These are phyloP conservation scores for Eubasilissa regina DNA, from an alignment of 1,140 invertebrate genomes.

Conservation along the genomic window DNA sequence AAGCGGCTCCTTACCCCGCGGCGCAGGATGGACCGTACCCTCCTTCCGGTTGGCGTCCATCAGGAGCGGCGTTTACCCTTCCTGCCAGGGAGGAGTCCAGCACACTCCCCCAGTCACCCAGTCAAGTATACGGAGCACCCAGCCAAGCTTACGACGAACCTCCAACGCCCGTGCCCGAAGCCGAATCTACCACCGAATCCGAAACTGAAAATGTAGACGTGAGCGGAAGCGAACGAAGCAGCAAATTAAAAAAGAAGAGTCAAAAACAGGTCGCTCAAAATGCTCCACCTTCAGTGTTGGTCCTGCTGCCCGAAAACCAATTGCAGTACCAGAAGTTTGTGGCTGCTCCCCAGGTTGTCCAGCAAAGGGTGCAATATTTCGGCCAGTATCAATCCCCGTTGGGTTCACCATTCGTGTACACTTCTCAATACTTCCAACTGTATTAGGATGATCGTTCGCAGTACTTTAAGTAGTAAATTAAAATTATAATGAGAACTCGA, in stretches of 20 bases:
- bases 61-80: slow-evolving; percentile 44
- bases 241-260: slow-evolving; percentile 20
- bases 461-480: neutral
- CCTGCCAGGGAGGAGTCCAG: slow-evolving; percentile 40
- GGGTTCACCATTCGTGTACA: slow-evolving; percentile 35
- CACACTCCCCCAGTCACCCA: no score
- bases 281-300: neutral
- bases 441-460: slow-evolving; percentile 21
- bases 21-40: slow-evolving; percentile 37
- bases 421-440: slow-evolving; percentile 42
- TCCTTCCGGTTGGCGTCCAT: slow-evolving; percentile 53
- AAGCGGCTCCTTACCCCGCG: neutral
- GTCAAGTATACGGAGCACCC: slow-evolving; percentile 13
- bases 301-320: slow-evolving; percentile 2
- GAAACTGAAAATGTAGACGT: slow-evolving; percentile 13
- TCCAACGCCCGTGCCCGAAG: slow-evolving; percentile 10
- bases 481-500: neutral
- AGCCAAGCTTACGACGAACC: slow-evolving; percentile 28
- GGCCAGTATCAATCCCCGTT: slow-evolving; percentile 15
- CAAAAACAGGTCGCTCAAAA: slow-evolving; percentile 22
- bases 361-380: slow-evolving; percentile 46
- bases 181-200: slow-evolving; percentile 22
- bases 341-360: slow-evolving; percentile 9
- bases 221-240: slow-evolving; percentile 5
- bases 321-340: slow-evolving; percentile 37